phyloP scores from a whole-genome alignment of 2,888 invertebrate genomes.

The Phragmatobia fuliginosa region DNA sequence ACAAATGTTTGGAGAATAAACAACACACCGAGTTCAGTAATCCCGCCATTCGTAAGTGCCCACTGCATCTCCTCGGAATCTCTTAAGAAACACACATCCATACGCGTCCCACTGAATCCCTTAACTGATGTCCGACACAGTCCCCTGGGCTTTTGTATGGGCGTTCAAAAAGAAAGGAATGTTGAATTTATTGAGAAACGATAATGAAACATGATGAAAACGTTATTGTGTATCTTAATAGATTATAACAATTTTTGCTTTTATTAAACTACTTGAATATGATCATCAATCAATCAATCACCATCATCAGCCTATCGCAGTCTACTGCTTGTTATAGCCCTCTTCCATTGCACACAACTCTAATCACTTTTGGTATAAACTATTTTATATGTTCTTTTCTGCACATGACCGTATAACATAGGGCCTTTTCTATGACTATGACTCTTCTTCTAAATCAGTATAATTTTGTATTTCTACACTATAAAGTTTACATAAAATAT shows the following conservation, averaged over 20 bases:
- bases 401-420: background rate
- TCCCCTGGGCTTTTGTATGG: constrained; percentile 45
- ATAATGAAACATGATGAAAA: constrained; percentile 20
- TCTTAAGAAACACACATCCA: constrained; percentile 53
- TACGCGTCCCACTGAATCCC: constrained; percentile 53
- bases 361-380: no score
- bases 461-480: background rate
- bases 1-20: constrained; percentile 41
- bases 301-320: no score
- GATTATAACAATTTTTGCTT: background rate
- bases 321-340: no score
- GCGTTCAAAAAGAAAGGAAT: constrained; percentile 37
- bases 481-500: no score
- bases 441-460: background rate
- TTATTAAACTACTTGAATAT: background rate
- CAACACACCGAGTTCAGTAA: constrained; percentile 41
- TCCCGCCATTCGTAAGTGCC: constrained; percentile 53
- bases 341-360: no score
- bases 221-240: constrained; percentile 9
- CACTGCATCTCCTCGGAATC: constrained; percentile 45
- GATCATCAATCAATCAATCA: no score
- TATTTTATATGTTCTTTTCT: no score
- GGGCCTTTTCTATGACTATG: background rate
- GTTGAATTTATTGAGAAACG: constrained; percentile 22
- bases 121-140: constrained; percentile 53